A percentile compares a stretch with the other conserved stretches of the same genome.
These are phyloP conservation scores for Odontophorus gujanensis DNA, from an alignment of 2,113 vertebrate genomes.

Conservation along the genomic window DNA sequence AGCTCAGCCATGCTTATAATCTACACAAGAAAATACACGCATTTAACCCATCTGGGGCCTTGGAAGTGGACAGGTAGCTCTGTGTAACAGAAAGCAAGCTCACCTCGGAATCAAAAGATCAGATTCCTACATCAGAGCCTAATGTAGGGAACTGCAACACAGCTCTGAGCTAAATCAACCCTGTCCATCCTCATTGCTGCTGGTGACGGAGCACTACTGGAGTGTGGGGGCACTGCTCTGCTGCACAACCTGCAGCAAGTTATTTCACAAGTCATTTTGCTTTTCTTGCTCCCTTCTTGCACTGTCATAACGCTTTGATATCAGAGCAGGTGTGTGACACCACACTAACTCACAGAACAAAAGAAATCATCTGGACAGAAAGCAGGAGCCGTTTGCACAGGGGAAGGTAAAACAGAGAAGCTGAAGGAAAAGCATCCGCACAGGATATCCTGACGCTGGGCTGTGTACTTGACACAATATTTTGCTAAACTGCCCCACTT, in stretches of 20 bases:
- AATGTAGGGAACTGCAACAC: not conserved
- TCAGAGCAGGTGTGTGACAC: not conserved
- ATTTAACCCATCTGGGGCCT: not conserved
- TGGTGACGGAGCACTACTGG: not conserved
- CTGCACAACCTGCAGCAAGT: not conserved
- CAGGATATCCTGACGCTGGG: not conserved
- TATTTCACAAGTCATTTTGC: not conserved
- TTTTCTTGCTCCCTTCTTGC: not conserved
- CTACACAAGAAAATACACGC: not conserved
- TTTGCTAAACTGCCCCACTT: not conserved
- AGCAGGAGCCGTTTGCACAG: not conserved
- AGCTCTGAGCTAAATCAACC: not conserved
- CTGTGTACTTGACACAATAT: not conserved
- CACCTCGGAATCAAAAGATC: not conserved
- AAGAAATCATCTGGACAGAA: not conserved
- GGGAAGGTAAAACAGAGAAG: not conserved
- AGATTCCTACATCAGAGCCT: not conserved
- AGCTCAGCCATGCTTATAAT: not conserved
- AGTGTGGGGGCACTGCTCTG: not conserved
- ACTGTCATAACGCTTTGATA: not conserved
- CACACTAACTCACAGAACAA: not conserved
- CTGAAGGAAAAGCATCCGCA: not conserved
- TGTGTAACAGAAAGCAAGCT: not conserved
- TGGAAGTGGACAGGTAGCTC: conserved; percentile 14
- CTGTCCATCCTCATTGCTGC: not conserved